Base-by-base conservation (phyloP, 2,888 invertebrate genomes). In the Crossocerus cetratus region DNA sequence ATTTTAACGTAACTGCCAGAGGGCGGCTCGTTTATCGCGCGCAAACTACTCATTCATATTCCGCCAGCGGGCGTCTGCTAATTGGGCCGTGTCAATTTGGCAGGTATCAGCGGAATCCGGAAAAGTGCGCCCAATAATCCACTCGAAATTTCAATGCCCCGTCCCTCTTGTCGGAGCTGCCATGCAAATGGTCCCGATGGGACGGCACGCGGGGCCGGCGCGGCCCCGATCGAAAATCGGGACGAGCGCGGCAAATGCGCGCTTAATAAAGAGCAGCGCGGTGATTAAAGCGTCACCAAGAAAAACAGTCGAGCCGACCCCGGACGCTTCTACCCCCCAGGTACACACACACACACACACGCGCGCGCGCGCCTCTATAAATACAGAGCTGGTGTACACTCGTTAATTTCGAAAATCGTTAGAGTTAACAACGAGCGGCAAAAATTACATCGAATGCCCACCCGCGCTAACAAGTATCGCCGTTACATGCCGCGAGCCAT, bases 1-100 rank as follows among this genome's bases (percentile, higher is more conserved):
- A 77, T 74, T 74, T 72, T 55, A 68, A 64, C 69, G 70, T 66
- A 69, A 77, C 71, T 60, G 57, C 16, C 62, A 60, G 59, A 58
- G 55, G 59, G 32, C 57, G 66, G 66, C 76, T 72, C 65, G 68
- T 68, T 78, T 77, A 71, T 74, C 60, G 54, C 21, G 21, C 55
- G 74, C 74, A 62, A 78, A 32, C 69, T 71, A 69, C 61, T 78
- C 72, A 66, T 75, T 78, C 74, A 72, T 75, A 77, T 70, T 61
- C 55, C 44, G 20, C 42, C 62, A 62, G 20, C 65, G 65, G 55
- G 21, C 32, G 32, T 45, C 32, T 65, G 67, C 65, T 78, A 77
- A 78, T 78, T 78, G 72, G 70, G 53, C 44, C 59, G 45, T 56
- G 70, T 66, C 70, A 78, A 78, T 77, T 78, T 70, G 65, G 22